phyloP scores from a whole-genome alignment of 2,888 invertebrate species.

The Campoletis raptor region DNA sequence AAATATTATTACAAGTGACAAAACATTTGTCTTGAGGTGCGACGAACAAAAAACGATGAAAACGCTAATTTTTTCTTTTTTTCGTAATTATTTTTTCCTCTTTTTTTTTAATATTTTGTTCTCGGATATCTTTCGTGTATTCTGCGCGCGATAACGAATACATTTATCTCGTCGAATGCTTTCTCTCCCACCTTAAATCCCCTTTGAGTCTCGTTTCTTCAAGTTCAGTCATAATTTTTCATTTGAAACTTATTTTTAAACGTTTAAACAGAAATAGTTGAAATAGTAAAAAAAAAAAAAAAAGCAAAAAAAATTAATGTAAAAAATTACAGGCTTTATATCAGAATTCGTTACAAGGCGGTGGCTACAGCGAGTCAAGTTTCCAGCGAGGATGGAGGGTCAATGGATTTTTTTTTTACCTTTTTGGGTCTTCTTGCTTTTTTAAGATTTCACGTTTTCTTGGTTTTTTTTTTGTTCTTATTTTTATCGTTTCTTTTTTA shows the following conservation, averaged over 20 bases:
- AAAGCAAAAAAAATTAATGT: conserved; percentile 63
- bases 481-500: conserved; percentile 19
- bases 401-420: conserved; percentile 46
- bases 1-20: conserved; percentile 24
- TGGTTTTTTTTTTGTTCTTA: neutral
- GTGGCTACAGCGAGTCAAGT: conserved; percentile 66
- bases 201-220: conserved; percentile 49
- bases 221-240: conserved; percentile 68
- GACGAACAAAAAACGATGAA: conserved; percentile 48
- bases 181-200: conserved; percentile 50
- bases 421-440: conserved; percentile 40
- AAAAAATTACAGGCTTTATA: conserved; percentile 72
- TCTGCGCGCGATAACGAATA: conserved; percentile 72
- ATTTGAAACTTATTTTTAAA: conserved; percentile 62
- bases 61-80: conserved; percentile 30
- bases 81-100: conserved; percentile 70
- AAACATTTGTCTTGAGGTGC: conserved; percentile 31
- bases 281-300: conserved; percentile 69
- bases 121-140: conserved; percentile 68
- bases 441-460: conserved; percentile 46
- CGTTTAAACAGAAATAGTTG: conserved; percentile 64
- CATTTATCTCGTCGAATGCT: conserved; percentile 73
- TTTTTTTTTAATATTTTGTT: conserved; percentile 73
- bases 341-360: conserved; percentile 69
- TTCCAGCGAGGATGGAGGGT: conserved; percentile 64